Base-by-base conservation (phyloP, 2,888 invertebrate genomes). In the Coelinius sp. region DNA sequence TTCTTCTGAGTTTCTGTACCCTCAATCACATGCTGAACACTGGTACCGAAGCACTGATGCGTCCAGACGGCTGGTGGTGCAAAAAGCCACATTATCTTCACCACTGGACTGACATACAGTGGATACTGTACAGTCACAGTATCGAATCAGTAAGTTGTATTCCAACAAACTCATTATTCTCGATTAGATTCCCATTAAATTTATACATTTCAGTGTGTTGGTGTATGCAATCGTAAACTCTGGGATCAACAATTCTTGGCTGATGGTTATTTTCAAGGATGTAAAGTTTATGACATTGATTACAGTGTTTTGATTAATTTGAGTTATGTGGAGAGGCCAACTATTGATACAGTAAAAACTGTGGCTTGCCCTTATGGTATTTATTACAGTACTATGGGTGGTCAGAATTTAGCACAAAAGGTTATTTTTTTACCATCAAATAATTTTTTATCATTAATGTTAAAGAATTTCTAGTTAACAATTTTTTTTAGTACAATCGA, bases 31-130 rank as follows among this genome's bases (percentile, higher is more conserved):
- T 76, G 22, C 44, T 77, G 31, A 78, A 79, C 46, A 72, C 77
- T 52, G 76, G 76, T 27, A 73, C 75, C 6, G 79, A 79, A 44
- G 73, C 73, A 2, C 52, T 77, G 3, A 31, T 76, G 20, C 75
- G 75, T 25, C 73, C 74, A 5, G 53, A 75, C 7, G 77, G 79
- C 14, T 77, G 78, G 76, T 79, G 79, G 79, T 79, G 79, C 68
- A 68, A 75, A 65, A 78, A 72, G 68, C 79, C 79, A 7, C 52
- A 66, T 67, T 75, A 71, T 67, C 70, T 79, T 22, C 31, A 52
- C 1, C 46, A 74, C 38, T 79, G 79, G 79, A 76, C 79, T 20
- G 71, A 76, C 35, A 64, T 68, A 2, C 70, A 78, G 38, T 79
- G 79, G 79, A 79, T 79, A 65, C 20, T 74, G 4, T 79, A 76